A percentile compares a stretch with the other conserved stretches of the same genome.
These are phyloP conservation scores for Zelleria hepariella DNA, from an alignment of 2,888 invertebrate genomes.

Conservation along the genomic window DNA sequence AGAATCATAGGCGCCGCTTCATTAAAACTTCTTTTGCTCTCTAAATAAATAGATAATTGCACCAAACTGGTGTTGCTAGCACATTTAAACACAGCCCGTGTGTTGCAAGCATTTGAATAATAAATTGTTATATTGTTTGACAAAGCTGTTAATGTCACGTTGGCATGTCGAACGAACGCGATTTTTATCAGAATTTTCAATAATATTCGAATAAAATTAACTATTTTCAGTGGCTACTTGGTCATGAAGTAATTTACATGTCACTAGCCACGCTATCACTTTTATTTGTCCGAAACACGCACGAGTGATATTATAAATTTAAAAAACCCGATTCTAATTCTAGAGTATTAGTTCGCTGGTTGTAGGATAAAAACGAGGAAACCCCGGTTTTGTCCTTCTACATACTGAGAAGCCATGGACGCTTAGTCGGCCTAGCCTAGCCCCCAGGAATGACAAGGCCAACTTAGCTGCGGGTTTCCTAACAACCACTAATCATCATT, in stretches of 20 bases:
- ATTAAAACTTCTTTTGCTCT: background rate
- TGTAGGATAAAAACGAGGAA: too few species aligned
- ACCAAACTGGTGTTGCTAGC: conserved; percentile 45
- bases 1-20: background rate
- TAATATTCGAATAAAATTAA: conserved; percentile 34
- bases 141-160: conserved; percentile 65
- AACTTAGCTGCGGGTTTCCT: too few species aligned
- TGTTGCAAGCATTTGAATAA: conserved; percentile 50
- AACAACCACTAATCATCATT: too few species aligned
- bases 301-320: too few species aligned
- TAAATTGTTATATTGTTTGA: conserved; percentile 58
- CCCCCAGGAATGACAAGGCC: too few species aligned
- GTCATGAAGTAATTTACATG: background rate
- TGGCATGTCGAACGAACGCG: conserved; percentile 56
- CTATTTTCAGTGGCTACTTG: conserved; percentile 15
- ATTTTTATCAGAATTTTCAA: conserved; percentile 41
- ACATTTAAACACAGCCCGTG: conserved; percentile 44
- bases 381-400: too few species aligned
- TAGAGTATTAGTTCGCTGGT: too few species aligned
- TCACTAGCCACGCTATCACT: background rate
- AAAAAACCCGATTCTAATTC: too few species aligned
- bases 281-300: background rate
- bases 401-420: too few species aligned
- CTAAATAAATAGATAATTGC: background rate
- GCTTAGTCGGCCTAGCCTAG: too few species aligned